Evolutionary conservation across 2,797 vertebrate genomes (phyloP), one percentile per base, ranked within the genome.

Genomic region (Babyrousa celebensis): DNA sequence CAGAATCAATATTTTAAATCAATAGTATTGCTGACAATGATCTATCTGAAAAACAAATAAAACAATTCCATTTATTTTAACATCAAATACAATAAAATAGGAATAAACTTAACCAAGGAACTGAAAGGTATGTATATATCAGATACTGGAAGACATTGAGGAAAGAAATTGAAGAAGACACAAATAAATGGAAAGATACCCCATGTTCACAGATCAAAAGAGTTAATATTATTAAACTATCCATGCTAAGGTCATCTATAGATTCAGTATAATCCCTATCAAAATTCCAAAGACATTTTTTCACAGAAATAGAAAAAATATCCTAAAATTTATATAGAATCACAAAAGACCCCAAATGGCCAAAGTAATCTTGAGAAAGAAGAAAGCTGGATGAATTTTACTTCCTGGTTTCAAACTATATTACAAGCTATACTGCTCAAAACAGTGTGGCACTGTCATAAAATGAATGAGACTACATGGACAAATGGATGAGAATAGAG

Each of bases 141-240:
- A 21, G 23, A 70, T 70, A 58, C 29, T n/a, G 0, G 75, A 56
- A 56, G n/a, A 85, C 48, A n/a, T 6, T 84, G 14, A 40, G 36
- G 18, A 65, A 92, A 75, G 43, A 74, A 67, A 43, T n/a, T n/a
- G 14, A 90, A 80, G 70, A 84, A 65, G 68, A 54, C 48, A 75
- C 48, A 84, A 75, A 67, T 92, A 56, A 75, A 36, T 84, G 48
- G 54, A 75, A 92, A 75, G 48, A 58, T 75, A 75, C n/a, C 25
- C 29, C 25, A 85, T 43, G 25, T 83, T 84, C 32, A 74, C n/a
- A 10, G 27, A 75, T 43, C 65, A 10, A 32, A 63, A 83, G 21
- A 60, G n/a, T 91, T 91, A 74, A 72, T 63, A 20, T 74, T 48
- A 1, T 52, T 91, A 91, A 84, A 84, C 65, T 85, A 27, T 75